Base-by-base conservation (phyloP, 1,140 invertebrate species). In the Diorhabda sublineata region DNA sequence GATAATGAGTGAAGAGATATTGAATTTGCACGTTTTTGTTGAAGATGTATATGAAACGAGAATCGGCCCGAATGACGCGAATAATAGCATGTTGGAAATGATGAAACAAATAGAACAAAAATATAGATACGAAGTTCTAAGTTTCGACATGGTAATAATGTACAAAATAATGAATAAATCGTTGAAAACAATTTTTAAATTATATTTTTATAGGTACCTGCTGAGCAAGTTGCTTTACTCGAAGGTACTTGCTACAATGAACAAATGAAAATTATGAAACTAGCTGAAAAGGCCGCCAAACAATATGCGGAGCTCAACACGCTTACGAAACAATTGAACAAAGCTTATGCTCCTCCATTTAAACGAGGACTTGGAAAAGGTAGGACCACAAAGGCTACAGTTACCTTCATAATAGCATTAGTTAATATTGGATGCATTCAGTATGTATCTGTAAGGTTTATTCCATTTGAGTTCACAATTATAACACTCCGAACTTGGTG, bases 31-130 rank as follows among this genome's bases (percentile, higher is more conserved):
- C 74, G 84, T 88, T 61, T 88, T 85, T 74, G 81, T 90, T 41
- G 87, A 90, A 75, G 87, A 88, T 65, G 84, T 89, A 7, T 91
- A 88, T 74, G 87, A 89, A 75, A 83, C 83, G 70, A 81, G 87
- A 52, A 83, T 90, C 67, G 85, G 78, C 64, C 81, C 81, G 70
- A 88, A 83, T 77, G 85, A 85, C 72, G 83, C 74, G 68, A 82
- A 83, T 68, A 81, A 84, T 61, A 84, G 81, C 72, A 81, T 78
- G 62, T 86, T 79, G 73, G 81, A 79, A 72, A 89, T 86, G 82
- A 86, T 89, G 84, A 85, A 83, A 75, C 81, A 84, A 64, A 83
- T 90, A 56, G 88, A 90, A 79, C 83, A 82, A 63, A 83, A 82
- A 59, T 87, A 88, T 74, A 85, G 88, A 76, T 76, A 70, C 5